Conservation (phyloP, 2,113 vertebrate species). For the Calcarius ornatus region DNA sequence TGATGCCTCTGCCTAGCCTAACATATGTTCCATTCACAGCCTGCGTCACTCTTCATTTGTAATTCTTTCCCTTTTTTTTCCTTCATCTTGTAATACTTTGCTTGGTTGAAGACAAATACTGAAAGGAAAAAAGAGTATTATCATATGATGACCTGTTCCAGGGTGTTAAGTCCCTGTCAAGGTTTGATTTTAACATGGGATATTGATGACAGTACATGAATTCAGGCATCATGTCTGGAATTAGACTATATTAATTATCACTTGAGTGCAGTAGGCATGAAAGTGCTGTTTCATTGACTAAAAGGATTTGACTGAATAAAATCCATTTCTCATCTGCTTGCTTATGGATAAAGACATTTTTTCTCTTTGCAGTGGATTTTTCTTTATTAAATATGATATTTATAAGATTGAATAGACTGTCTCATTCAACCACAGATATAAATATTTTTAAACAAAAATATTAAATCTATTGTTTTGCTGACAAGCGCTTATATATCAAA, state of each 20-base stretch:
- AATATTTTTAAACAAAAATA: conserved; percentile 75
- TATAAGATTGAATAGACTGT: conserved; percentile 75
- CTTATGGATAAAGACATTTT: conserved; percentile 78
- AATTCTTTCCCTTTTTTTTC: conserved; percentile 82
- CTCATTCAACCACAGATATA: conserved; percentile 59
- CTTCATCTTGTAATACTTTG: conserved; percentile 80
- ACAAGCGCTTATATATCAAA: conserved; percentile 47
- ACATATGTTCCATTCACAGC: conserved; percentile 97
- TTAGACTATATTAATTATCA: conserved; percentile 84
- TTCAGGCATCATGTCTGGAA: conserved; percentile 82
- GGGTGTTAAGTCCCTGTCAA: conserved; percentile 85
- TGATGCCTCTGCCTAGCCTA: conserved; percentile 80
- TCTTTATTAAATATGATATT: conserved; percentile 81
- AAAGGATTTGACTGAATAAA: conserved; percentile 80
- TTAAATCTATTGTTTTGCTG: conserved; percentile 65
- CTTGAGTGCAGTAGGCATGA: conserved; percentile 76
- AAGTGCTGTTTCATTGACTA: conserved; percentile 80
- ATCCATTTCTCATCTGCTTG: conserved; percentile 82
- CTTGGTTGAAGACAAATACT: conserved; percentile 86
- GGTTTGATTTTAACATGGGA: conserved; percentile 80
- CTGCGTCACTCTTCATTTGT: conserved; percentile 92
- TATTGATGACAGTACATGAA: conserved; percentile 85
- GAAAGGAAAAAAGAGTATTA: conserved; percentile 80
- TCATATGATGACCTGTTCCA: conserved; percentile 87
- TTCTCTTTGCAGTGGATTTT: conserved; percentile 67